Percentiles rank a stretch among this genome's conserved stretches.
phyloP scores from a whole-genome alignment of 2,113 vertebrate genomes.

The Megaleporinus macrocephalus region DNA sequence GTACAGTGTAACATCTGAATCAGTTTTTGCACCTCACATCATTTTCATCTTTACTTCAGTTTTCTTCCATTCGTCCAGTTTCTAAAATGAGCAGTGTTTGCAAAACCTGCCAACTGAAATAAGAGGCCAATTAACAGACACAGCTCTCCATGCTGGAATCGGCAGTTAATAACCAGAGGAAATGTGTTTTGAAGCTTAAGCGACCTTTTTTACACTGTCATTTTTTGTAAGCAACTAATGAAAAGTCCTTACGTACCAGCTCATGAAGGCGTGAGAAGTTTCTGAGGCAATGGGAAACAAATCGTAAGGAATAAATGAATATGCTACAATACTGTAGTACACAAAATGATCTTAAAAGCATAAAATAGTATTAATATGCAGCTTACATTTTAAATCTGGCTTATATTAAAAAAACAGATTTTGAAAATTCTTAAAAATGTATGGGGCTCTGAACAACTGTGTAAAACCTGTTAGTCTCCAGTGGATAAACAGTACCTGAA shows the following conservation, averaged over 20 bases:
- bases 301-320: background rate
- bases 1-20: too few relatives aligned
- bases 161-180: background rate
- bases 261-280: background rate
- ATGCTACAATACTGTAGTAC: background rate
- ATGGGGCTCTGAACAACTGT: too few relatives aligned
- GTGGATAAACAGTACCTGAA: too few relatives aligned
- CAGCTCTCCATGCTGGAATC: background rate
- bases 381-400: background rate
- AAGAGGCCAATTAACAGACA: background rate
- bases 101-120: background rate
- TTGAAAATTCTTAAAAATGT: too few relatives aligned
- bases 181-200: background rate
- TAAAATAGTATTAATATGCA: background rate
- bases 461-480: too few relatives aligned
- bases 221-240: background rate
- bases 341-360: background rate
- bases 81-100: background rate
- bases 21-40: background rate
- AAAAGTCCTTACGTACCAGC: background rate
- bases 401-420: too few relatives aligned
- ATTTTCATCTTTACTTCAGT: background rate
- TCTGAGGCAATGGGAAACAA: background rate
- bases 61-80: background rate
- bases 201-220: background rate